Evolutionary conservation across 2,888 invertebrate species (phyloP), one percentile per base, ranked within the genome.

Genomic region (Hypsopygia costalis): DNA sequence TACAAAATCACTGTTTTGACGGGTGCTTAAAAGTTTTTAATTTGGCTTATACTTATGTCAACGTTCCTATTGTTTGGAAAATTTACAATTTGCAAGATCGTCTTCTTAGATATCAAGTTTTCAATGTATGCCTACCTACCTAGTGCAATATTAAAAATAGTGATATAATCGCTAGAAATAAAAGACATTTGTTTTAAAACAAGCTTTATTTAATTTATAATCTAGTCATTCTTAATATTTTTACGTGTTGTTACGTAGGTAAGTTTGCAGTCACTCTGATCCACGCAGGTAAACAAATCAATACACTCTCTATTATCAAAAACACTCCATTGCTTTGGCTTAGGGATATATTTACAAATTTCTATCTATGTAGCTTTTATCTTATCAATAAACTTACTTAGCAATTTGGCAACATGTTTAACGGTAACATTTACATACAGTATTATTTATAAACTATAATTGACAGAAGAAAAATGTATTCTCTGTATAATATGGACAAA

Each of bases 331-430:
- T 68, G 69, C 64, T 70, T 71, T 69, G 59, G 74, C 80, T 83
- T 82, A 83, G 45, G 51, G 53, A 62, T 80, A 85, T 85, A 87
- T 86, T 79, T 86, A 87, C 87, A 87, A 69, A 57, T 70, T 69
- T 73, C 72, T 69, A 69, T 74, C 78, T 83, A 81, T 67, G 62
- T 75, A 71, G 75, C 75, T 21, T 25, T 59, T 69, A 62, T 59
- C 79, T 83, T 83, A 78, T 62, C 4, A 2, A 16, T 16, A n/a
- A n/a, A 16, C 16, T 16, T 16, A 71, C 48, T 68, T 79, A 81
- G 79, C 79, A 69, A 72, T 86, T 87, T 88, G 86, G 87, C 87
- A 88, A 86, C 85, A 69, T 75, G 67, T 56, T 69, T 76, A 79
- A 77, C 73, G 63, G 69, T 78, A 81, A 76, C 77, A 77, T 81